Evolutionary conservation across 2,888 invertebrate species (phyloP).

Genomic region (Dexiosoma caninum): DNA sequence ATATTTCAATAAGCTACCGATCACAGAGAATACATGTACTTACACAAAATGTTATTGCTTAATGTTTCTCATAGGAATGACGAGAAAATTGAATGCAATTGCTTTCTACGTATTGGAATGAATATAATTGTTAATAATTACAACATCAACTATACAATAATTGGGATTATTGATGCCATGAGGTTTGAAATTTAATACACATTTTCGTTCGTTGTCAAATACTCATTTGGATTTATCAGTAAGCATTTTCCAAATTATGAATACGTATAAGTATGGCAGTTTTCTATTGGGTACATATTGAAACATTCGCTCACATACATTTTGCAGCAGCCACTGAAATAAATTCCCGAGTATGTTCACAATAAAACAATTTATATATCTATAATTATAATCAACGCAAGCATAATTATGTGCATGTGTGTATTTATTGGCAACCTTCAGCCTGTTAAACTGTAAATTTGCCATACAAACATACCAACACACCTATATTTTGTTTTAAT

Average conservation of each 20-base stretch:
- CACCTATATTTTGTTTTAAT: constrained; percentile 54
- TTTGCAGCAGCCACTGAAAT: background rate
- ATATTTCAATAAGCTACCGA: background rate
- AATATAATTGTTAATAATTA: constrained; percentile 13
- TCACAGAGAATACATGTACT: no score
- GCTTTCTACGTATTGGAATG: background rate
- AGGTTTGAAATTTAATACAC: background rate
- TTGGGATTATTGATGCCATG: constrained; percentile 22
- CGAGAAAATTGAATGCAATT: background rate
- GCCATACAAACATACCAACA: constrained; percentile 40
- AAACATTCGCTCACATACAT: background rate
- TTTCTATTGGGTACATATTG: constrained; percentile 13
- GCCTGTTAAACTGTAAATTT: constrained; percentile 31
- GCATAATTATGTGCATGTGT: background rate
- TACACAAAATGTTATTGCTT: background rate
- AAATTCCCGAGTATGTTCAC: background rate
- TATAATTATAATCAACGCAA: background rate
- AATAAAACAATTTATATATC: background rate
- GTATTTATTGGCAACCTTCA: constrained; percentile 30
- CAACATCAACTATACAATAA: background rate
- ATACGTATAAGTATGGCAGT: background rate
- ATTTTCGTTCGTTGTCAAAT: background rate
- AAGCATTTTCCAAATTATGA: background rate
- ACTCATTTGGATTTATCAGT: background rate
- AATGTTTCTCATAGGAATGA: background rate